Evolutionary conservation across 2,888 invertebrate genomes (phyloP).

Genomic region (Dicyrtomina minuta): DNA sequence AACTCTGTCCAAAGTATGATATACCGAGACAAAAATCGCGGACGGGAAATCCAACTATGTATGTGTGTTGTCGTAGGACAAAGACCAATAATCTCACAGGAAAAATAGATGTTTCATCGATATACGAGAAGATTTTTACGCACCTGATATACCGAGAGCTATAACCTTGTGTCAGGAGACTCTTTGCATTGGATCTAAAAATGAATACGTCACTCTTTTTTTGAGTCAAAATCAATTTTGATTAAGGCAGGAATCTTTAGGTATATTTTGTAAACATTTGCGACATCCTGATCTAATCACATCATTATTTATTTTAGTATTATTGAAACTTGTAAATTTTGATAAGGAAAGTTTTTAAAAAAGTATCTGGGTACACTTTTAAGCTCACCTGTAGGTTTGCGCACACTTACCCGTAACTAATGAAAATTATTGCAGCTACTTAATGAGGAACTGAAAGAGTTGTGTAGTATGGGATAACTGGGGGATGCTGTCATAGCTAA

Average conservation of each 20-base stretch:
- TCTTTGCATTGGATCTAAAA: slow-evolving; percentile 83
- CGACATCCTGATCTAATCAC: background rate
- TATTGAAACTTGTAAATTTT: too few relatives aligned
- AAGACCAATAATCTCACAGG: slow-evolving; percentile 83
- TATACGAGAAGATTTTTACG: slow-evolving; percentile 69
- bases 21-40: slow-evolving; percentile 63
- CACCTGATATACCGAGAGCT: slow-evolving; percentile 77
- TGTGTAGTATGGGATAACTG: slow-evolving; percentile 81
- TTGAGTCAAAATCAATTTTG: too few relatives aligned
- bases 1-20: too few relatives aligned
- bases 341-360: slow-evolving; percentile 1
- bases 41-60: slow-evolving; percentile 75
- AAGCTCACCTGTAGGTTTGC: slow-evolving; percentile 54
- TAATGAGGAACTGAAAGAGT: slow-evolving; percentile 69
- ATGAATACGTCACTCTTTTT: slow-evolving; percentile 75
- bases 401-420: background rate
- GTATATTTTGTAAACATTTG: too few relatives aligned
- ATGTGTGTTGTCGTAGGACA: slow-evolving; percentile 85
- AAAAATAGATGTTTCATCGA: slow-evolving; percentile 79
- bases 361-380: too few relatives aligned
- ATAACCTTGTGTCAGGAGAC: slow-evolving; percentile 80
- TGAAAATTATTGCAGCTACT: slow-evolving; percentile 46
- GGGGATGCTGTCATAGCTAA: slow-evolving; percentile 81
- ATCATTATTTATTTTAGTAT: background rate
- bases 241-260: too few relatives aligned